Evolutionary conservation across 2,888 invertebrate genomes (phyloP), one percentile per base, ranked within the genome.

Genomic region (Leistus spinibarbis): DNA sequence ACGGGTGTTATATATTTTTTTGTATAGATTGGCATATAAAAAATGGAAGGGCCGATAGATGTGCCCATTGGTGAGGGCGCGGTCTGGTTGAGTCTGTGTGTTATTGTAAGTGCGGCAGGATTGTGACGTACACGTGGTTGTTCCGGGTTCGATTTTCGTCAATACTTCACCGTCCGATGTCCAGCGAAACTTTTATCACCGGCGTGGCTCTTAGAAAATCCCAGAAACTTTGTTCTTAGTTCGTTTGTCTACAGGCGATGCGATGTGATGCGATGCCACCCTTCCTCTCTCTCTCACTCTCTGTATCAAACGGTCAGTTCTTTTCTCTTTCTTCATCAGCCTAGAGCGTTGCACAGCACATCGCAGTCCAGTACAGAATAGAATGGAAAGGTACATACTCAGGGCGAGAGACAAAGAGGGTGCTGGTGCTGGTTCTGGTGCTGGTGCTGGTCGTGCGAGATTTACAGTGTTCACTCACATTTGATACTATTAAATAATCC

Each of bases 361-460:
- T 7, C 57, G 17, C 16, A 57, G 69, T 13, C 9, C 24, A 57
- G 75, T 76, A 77, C 75, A 68, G 76, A 76, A 77, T 77, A 73
- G 79, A 77, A 79, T 80, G 80, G 81, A 81, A 82, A 82, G 82
- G 82, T 83, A 82, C 81, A 82, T 82, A 82, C 78, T 78, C 75
- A 77, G n/a, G 77, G 20, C 19, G 60, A 20, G 7, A 79, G 78
- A 80, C 79, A 81, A 80, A 80, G 81, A 80, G 79, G 80, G 81
- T 80, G 79, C 24, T 3, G 62, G 2, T 62, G 62, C 62, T 13
- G 10, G 62, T 10, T 54, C 13, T 16, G 54, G 17, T 16, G 79
- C 20, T 16, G 24, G 17, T 10, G 24, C 24, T 23, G 23, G 64
- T 27, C 64, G 72, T 56, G 57, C 27, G 66, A 72, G 72, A 72